These are phyloP conservation scores for Podargus strigoides DNA, from an alignment of 2,797 vertebrate genomes.

Conservation along the genomic window DNA sequence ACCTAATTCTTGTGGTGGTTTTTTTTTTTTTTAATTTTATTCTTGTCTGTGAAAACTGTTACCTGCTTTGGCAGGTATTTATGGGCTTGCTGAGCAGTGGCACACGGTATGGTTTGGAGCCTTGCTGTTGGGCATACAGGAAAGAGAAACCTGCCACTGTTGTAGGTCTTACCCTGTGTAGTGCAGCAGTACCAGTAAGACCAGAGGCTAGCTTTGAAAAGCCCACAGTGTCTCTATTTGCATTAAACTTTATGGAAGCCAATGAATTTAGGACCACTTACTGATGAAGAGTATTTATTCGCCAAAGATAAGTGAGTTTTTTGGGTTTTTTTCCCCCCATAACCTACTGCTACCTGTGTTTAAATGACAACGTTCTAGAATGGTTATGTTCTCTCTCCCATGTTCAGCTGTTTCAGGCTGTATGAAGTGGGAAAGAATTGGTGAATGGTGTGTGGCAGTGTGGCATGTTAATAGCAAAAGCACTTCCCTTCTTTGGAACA, in stretches of 20 bases:
- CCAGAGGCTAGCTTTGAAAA: neutral
- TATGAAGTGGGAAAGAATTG: neutral
- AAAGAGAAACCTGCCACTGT: neutral
- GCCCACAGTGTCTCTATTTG: fast-evolving
- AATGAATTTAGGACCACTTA: neutral
- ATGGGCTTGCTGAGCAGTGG: neutral
- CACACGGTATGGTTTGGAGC: neutral
- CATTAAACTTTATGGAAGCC: neutral
- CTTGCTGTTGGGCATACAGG: neutral
- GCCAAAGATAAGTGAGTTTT: neutral
- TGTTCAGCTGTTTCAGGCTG: neutral
- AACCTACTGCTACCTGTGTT: neutral
- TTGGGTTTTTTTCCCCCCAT: neutral
- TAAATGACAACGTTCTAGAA: neutral
- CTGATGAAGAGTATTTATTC: neutral
- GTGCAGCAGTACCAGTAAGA: neutral
- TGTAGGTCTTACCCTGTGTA: neutral
- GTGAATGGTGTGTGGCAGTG: neutral
- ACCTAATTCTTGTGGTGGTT: neutral
- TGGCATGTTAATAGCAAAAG: neutral
- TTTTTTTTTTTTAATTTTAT: neutral
- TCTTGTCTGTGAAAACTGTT: neutral
- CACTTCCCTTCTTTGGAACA: neutral
- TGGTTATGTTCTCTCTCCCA: neutral
- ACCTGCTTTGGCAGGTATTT: neutral